Base-by-base conservation (phyloP, 2,888 invertebrate genomes). In the Willowsia nigromaculata region DNA sequence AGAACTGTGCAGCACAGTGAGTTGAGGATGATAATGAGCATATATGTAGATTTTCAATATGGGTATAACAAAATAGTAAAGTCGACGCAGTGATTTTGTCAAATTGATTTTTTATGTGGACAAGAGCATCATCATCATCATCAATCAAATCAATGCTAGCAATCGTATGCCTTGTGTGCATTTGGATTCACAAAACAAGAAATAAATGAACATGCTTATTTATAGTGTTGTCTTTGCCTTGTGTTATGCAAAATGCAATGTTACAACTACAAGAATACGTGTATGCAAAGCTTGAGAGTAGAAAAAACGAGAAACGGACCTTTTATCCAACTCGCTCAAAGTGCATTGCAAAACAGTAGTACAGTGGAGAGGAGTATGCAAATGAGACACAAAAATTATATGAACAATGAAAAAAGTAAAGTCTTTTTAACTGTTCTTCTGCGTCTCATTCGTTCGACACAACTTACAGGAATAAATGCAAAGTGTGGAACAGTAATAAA, bases 101-200 rank as follows among this genome's bases (percentile, higher is more conserved):
- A 43, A 71, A 71, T 71, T 71, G 71, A 71, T 43, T 71, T 71
- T 59, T 71, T 43, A 43, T 71, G 25, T 71, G 71, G 71, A 40
- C 71, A 65, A 37, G 37, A 65, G 33, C 15, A 47, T 43, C 76
- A 53, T 76, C 30, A 53, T 65, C 50, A 83, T 83, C 83, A 83
- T 83, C 83, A 83, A 83, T 83, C 83, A 83, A 65, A 47, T 59
- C 56, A 80, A 53, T 80, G 37, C 56, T 1, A 43, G 43, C 11
- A 9, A 30, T 62, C 33, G 37, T 18, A 33, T 37, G n/a, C 33
- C 30, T 2, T 47, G 47, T 56, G 27, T 59, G 15, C 15, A 13
- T 59, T 3, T 30, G 30, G 27, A 27, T 18, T 0, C 13, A 11
- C 37, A 27, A 65, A 65, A 33, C 1, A 33, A 33, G n/a, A 18